Conservation (phyloP, 53 echinoderm and acorn worm genomes). For the Apostichopus leukothele region DNA sequence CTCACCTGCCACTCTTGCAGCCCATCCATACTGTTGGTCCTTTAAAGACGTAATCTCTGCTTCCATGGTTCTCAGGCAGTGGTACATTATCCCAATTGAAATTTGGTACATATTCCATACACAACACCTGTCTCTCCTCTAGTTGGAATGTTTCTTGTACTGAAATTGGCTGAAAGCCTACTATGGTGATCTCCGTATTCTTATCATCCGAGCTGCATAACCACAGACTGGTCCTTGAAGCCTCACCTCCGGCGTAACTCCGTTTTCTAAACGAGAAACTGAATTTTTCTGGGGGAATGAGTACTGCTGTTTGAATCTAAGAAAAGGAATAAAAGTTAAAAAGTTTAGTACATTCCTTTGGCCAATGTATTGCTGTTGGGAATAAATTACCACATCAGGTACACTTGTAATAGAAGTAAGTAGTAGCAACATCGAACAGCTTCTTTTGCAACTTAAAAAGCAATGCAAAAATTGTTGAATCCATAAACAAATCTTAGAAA, state of each 20-base stretch:
- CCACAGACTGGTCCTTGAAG: slow-evolving; percentile 85
- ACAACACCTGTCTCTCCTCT: slow-evolving; percentile 63
- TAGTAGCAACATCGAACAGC: too few relatives aligned
- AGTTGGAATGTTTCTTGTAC: slow-evolving; percentile 90
- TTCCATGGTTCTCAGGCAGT: slow-evolving; percentile 47
- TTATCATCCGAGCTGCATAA: slow-evolving; percentile 83
- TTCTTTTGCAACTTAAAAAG: too few relatives aligned
- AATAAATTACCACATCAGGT: too few relatives aligned
- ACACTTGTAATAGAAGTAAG: too few relatives aligned
- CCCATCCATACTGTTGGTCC: slow-evolving; percentile 90
- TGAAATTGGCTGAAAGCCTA: slow-evolving; percentile 74
- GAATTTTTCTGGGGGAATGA: slow-evolving; percentile 77
- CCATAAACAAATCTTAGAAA: too few relatives aligned
- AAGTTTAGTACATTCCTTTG: too few relatives aligned
- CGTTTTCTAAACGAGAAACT: slow-evolving; percentile 60
- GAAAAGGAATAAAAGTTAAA: not conserved
- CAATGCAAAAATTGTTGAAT: too few relatives aligned
- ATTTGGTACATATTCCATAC: slow-evolving; percentile 92
- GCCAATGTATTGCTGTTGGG: too few relatives aligned
- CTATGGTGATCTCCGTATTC: slow-evolving; percentile 63
- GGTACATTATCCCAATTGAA: slow-evolving; percentile 53
- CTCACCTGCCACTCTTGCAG: slow-evolving; percentile 84
- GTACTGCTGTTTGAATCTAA: slow-evolving; percentile 86
- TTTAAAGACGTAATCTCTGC: slow-evolving; percentile 73
- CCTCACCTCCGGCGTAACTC: slow-evolving; percentile 66